Conservation (phyloP, 2,113 vertebrate species). For the Labeo rohita region DNA sequence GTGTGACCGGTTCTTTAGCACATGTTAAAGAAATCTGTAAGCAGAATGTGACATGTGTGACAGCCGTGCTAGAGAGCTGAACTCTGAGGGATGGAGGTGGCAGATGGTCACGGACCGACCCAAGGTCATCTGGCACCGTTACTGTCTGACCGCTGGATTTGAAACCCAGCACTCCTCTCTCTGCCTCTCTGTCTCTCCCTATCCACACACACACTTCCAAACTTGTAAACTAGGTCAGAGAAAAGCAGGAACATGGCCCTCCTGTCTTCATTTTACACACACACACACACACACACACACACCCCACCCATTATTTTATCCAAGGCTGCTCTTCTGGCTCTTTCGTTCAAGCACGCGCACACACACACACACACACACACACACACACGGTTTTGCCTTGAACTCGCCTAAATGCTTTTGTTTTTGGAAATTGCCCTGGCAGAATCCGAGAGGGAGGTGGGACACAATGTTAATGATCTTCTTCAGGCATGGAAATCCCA, state of each 20-base stretch:
- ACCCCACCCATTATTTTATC: constrained; percentile 23
- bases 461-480: constrained; percentile 76
- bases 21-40: constrained; percentile 62
- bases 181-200: constrained; percentile 58
- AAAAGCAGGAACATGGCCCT: constrained; percentile 64
- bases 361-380: constrained; percentile 48
- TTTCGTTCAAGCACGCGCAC: background rate
- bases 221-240: constrained; percentile 69
- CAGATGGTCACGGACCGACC: constrained; percentile 80
- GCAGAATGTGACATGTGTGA: constrained; percentile 74
- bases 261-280: constrained; percentile 70
- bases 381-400: constrained; percentile 36
- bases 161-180: constrained; percentile 70
- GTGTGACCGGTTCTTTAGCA: constrained; percentile 60
- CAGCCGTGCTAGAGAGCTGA: constrained; percentile 73
- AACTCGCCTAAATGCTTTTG: constrained; percentile 66
- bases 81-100: constrained; percentile 78
- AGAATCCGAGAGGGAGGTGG: constrained; percentile 63
- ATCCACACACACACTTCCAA: constrained; percentile 44
- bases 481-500: constrained; percentile 72
- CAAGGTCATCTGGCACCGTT: constrained; percentile 79
- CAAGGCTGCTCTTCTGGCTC: constrained; percentile 61
- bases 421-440: constrained; percentile 64
- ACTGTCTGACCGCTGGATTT: constrained; percentile 72
- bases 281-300: constrained; percentile 29